Conservation (phyloP, 2,113 vertebrate species). For the Desmodus rotundus region DNA sequence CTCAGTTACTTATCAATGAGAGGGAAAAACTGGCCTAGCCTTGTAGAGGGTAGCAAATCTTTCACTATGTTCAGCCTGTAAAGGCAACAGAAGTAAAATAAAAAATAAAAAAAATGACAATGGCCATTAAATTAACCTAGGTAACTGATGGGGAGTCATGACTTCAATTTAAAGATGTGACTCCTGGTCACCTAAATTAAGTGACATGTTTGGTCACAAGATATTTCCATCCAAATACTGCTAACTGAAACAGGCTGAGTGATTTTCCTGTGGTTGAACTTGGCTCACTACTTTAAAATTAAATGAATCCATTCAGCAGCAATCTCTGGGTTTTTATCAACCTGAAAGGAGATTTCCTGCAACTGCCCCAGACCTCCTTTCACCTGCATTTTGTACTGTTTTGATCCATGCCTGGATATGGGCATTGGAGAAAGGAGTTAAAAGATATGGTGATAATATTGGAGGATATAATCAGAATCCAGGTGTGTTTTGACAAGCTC, state of each 20-base stretch:
- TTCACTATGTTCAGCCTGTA: background rate
- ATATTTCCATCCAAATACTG: background rate
- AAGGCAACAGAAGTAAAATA: background rate
- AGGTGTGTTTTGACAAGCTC: background rate
- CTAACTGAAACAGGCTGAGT: background rate
- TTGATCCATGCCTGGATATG: background rate
- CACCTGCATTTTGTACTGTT: slow-evolving; percentile 1
- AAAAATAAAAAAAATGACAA: background rate
- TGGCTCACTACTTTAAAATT: background rate
- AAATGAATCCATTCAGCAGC: background rate
- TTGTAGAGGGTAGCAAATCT: background rate
- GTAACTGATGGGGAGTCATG: background rate
- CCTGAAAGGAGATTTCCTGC: background rate
- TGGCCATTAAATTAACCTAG: background rate
- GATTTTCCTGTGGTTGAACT: slow-evolving; percentile 8
- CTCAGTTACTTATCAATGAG: background rate
- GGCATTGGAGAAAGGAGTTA: background rate
- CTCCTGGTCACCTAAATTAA: slow-evolving; percentile 6
- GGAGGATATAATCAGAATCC: background rate
- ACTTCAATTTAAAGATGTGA: background rate
- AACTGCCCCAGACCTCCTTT: background rate
- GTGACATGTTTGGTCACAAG: background rate
- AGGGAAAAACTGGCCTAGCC: background rate
- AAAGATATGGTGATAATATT: background rate
- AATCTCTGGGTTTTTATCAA: background rate